These are phyloP conservation scores for Gyps fulvus DNA, from an alignment of 2,113 vertebrate species.

Conservation along the genomic window DNA sequence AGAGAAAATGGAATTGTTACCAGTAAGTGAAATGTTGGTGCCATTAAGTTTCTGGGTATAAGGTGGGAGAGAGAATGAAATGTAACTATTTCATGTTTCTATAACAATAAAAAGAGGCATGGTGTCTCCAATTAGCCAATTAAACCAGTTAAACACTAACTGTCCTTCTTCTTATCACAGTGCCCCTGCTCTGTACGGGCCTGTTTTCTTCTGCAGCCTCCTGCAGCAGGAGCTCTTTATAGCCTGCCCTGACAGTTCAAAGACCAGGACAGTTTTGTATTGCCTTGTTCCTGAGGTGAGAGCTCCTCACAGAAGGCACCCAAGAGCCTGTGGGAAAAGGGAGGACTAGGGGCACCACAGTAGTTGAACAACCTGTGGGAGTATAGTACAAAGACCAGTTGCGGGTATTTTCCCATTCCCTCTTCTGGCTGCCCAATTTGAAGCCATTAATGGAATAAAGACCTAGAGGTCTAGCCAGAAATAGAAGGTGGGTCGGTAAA, in stretches of 20 bases:
- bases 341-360: not conserved
- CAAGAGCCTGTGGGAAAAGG: not conserved
- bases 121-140: not conserved
- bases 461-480: not conserved
- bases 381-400: not conserved
- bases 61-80: not conserved
- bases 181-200: not conserved
- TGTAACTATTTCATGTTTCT: not conserved
- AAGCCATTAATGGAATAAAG: not conserved
- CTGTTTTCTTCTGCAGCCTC: not conserved
- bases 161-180: not conserved
- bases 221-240: not conserved
- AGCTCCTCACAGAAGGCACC: not conserved
- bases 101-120: not conserved
- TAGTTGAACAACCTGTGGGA: not conserved
- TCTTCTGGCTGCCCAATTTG: not conserved
- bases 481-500: not conserved
- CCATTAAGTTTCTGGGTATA: not conserved
- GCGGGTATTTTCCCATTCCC: not conserved
- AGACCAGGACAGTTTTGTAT: not conserved
- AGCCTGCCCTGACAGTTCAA: not conserved
- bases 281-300: accelerated
- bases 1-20: not conserved
- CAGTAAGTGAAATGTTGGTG: not conserved
- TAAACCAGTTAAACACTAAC: not conserved